Evolutionary conservation across 1,140 invertebrate species (phyloP), one percentile per base, ranked within the genome.

Genomic region (Drosophila lini): DNA sequence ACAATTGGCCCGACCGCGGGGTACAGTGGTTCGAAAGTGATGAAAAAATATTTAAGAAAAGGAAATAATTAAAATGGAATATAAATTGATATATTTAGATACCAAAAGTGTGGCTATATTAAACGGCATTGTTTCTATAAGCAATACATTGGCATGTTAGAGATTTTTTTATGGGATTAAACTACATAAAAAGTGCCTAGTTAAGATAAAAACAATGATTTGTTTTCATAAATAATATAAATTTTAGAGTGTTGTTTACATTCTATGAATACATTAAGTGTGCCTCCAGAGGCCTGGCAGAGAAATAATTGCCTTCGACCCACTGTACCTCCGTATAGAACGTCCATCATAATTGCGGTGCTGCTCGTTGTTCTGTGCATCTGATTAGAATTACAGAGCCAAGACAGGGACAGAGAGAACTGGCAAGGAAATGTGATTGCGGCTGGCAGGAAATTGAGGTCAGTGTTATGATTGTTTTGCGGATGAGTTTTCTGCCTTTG

Each of bases 401-500:
- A 47, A 32, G 41, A 48, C 52, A 38, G 34, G 16, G 50, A 15
- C 32, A 55, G 19, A 34, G 44, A 61, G 52, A 69, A 78, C 52
- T 64, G 74, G 74, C 74, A 58, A 71, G 84, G 73, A 88, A 88
- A 88, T 89, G 80, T 90, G 84, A 89, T 90, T 89, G 85, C 78
- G 75, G 82, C 61, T 89, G 84, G 84, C 84, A 88, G 85, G 81
- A 89, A 89, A 89, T 90, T 89, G 84, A 89, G 84, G 84, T 89
- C 84, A 89, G 84, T 89, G 84, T 89, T 89, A 89, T 89, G 84
- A 89, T 90, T 90, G 85, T 89, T 83, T 86, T 89, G 61, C 79
- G 80, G 86, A 88, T 88, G 84, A 80, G 76, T 78, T 82, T 81
- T 78, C 52, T 77, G 65, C 36, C 36, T 78, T 78, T 74, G 57